Conservation (phyloP, 1,140 invertebrate species). For the Vollenhovia emeryi region DNA sequence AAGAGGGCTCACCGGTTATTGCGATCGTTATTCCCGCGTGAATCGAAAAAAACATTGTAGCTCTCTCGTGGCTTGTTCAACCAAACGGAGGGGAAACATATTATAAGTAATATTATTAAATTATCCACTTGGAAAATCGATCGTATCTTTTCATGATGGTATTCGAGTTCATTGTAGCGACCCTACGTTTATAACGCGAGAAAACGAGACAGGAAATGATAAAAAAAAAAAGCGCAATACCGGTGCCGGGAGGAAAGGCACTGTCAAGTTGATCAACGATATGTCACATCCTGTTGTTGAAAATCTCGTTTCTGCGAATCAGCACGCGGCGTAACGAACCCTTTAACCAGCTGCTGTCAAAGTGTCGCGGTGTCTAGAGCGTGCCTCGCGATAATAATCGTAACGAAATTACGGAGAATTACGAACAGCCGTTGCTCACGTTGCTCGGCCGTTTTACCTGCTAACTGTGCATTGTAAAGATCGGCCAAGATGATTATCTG, state of each 20-base stretch:
- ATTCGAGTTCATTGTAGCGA: not conserved
- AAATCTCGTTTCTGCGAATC: slow-evolving; percentile 56
- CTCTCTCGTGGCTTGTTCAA: not conserved
- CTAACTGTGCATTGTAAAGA: slow-evolving; percentile 5
- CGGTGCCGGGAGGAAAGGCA: not conserved
- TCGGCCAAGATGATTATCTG: not conserved
- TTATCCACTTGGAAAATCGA: not conserved
- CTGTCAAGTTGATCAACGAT: slow-evolving; percentile 58
- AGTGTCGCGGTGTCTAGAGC: slow-evolving; percentile 25
- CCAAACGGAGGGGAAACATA: not conserved
- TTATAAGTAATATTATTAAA: not conserved
- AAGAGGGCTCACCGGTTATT: not conserved
- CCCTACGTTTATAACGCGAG: not conserved
- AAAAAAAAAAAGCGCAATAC: slow-evolving; percentile 7
- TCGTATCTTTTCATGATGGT: too few species aligned
- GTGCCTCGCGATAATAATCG: slow-evolving; percentile 55
- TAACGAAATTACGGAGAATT: slow-evolving; percentile 34
- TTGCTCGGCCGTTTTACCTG: not conserved
- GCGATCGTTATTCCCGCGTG: not conserved
- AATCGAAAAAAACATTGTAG: not conserved
- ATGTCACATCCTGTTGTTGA: slow-evolving; percentile 68
- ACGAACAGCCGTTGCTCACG: slow-evolving; percentile 30
- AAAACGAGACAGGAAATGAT: slow-evolving; percentile 35
- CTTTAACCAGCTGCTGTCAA: slow-evolving; percentile 49
- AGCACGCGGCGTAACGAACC: slow-evolving; percentile 63